Conservation (phyloP, 2,797 vertebrate genomes). For the Hemitrygon akajei region DNA sequence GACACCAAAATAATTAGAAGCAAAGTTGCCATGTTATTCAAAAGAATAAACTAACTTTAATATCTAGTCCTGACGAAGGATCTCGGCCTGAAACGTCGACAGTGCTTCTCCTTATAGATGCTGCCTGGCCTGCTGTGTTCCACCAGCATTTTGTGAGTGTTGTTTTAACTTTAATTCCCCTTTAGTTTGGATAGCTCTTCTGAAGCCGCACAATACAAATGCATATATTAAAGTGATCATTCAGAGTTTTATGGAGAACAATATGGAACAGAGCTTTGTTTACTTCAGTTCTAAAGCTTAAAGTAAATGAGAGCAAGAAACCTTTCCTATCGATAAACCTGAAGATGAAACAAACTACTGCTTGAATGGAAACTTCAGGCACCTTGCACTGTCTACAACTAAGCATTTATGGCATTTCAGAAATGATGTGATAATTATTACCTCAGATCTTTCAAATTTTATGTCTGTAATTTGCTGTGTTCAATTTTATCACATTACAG, state of each 20-base stretch:
- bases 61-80: no score
- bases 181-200: not conserved
- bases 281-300: not conserved
- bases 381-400: not conserved
- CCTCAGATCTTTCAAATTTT: not conserved
- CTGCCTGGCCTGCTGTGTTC: no score
- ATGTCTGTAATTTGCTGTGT: not conserved
- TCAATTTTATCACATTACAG: conserved; percentile 11
- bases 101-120: no score
- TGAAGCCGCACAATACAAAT: not conserved
- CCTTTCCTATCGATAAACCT: not conserved
- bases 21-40: not conserved
- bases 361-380: not conserved
- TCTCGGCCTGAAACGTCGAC: no score
- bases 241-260: not conserved
- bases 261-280: not conserved
- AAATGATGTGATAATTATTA: not conserved
- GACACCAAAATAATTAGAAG: not conserved
- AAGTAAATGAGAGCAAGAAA: not conserved
- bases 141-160: no score
- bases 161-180: not conserved
- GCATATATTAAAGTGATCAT: not conserved
- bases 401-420: not conserved
- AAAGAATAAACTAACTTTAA: not conserved
- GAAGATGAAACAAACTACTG: not conserved